A percentile compares a stretch with the other conserved stretches of the same genome.
These are phyloP conservation scores for Valencia hispanica DNA, from an alignment of 2,797 vertebrate species.

Conservation along the genomic window DNA sequence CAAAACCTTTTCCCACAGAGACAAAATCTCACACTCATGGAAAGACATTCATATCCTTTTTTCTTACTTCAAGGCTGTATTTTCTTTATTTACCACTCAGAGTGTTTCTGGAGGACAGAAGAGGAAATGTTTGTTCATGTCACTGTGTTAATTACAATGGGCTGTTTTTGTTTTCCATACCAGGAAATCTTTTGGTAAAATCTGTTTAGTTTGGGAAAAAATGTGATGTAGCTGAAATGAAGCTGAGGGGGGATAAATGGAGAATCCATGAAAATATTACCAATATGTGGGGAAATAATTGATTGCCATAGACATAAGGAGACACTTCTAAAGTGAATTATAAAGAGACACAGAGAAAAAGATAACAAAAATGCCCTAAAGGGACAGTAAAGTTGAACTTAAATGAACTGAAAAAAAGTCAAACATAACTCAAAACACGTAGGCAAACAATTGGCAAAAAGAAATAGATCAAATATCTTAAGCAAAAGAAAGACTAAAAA, in stretches of 20 bases:
- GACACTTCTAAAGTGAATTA: not conserved
- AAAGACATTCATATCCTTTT: not conserved
- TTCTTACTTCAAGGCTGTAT: conserved; percentile 4
- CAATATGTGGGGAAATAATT: not conserved
- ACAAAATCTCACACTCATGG: conserved; percentile 4
- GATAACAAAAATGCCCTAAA: not conserved
- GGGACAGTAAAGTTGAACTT: too few species aligned
- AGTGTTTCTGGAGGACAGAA: conserved; percentile 16
- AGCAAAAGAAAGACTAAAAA: too few species aligned
- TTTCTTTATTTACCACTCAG: not conserved
- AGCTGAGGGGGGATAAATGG: not conserved
- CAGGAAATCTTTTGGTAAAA: not conserved
- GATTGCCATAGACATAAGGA: not conserved
- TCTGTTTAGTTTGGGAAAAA: not conserved
- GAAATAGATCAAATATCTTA: not conserved
- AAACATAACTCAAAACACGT: not conserved
- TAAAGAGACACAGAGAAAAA: not conserved
- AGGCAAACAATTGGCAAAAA: not conserved
- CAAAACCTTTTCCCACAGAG: conserved; percentile 26
- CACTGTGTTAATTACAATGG: not conserved
- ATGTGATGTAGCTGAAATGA: not conserved
- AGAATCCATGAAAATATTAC: not conserved
- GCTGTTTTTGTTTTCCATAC: not conserved
- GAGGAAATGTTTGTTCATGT: conserved; percentile 25
- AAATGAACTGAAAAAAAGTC: too few species aligned